Conservation (phyloP, 1,140 invertebrate species). For the Delia radicum region DNA sequence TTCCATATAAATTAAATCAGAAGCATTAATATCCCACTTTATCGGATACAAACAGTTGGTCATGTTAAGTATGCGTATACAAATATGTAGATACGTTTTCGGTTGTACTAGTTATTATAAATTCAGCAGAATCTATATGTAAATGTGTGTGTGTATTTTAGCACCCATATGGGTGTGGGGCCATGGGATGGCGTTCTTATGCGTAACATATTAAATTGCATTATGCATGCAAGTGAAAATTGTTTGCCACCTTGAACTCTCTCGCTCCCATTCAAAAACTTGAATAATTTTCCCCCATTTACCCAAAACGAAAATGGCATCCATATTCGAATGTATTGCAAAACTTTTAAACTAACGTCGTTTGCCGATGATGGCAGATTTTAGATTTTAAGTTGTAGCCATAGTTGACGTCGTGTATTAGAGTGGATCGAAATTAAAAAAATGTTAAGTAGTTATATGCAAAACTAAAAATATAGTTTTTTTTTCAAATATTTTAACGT, state of each 20-base stretch:
- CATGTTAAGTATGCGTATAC: not conserved
- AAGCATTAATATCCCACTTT: too few relatives aligned
- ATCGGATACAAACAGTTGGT: too few relatives aligned
- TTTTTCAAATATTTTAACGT: too few relatives aligned
- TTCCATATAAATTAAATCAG: too few relatives aligned
- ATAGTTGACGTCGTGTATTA: not conserved
- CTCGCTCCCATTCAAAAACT: not conserved
- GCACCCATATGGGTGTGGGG: not conserved
- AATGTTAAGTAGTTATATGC: too few relatives aligned
- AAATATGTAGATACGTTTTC: not conserved
- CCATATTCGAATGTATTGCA: not conserved
- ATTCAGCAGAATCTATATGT: not conserved
- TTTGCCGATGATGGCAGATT: not conserved
- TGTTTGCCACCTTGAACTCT: conserved; percentile 16
- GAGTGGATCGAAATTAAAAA: too few relatives aligned
- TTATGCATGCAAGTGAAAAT: conserved; percentile 24
- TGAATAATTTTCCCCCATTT: not conserved
- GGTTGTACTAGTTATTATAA: not conserved
- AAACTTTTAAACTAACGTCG: conserved; percentile 3
- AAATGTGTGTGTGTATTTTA: not conserved
- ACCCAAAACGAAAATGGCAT: not conserved
- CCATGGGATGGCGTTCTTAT: not conserved
- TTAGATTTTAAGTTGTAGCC: not conserved
- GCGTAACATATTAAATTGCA: conserved; percentile 26
- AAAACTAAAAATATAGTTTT: too few relatives aligned